phyloP scores from a whole-genome alignment of 1,140 invertebrate genomes.

The Aphelinus atriplicis region DNA sequence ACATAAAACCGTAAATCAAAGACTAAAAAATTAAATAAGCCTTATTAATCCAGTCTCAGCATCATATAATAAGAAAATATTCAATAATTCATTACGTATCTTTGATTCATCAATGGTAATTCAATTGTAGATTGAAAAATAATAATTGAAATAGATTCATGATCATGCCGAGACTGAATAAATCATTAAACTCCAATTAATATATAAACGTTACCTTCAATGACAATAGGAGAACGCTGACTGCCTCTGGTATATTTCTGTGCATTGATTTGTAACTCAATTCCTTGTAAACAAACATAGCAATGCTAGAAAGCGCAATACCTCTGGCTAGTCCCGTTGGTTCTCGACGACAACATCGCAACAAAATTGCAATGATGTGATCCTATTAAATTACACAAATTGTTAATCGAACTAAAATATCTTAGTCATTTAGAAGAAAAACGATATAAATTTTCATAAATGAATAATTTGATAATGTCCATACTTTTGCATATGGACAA shows the following conservation, averaged over 20 bases:
- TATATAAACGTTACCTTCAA: slow-evolving; percentile 70
- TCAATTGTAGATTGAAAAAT: no score
- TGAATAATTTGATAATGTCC: background rate
- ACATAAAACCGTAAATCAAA: no score
- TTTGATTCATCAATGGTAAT: no score
- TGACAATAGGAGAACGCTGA: slow-evolving; percentile 87
- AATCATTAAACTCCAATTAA: background rate
- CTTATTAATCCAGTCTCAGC: background rate
- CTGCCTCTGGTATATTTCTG: slow-evolving; percentile 81
- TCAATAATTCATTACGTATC: background rate
- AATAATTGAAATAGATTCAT: no score
- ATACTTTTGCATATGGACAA: slow-evolving; percentile 84
- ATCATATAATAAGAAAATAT: background rate
- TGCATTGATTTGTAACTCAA: slow-evolving; percentile 73
- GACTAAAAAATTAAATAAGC: background rate
- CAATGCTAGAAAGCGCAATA: slow-evolving; percentile 87
- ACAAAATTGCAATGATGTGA: slow-evolving; percentile 85
- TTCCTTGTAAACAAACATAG: slow-evolving; percentile 85
- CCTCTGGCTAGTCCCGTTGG: slow-evolving; percentile 89
- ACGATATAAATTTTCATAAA: slow-evolving; percentile 11
- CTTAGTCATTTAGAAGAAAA: background rate
- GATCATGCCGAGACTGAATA: background rate
- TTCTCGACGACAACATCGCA: slow-evolving; percentile 87
- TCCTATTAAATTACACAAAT: slow-evolving; percentile 71
- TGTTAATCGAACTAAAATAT: slow-evolving; percentile 27